These are phyloP conservation scores for Leptopilina drosophilae DNA, from an alignment of 2,888 invertebrate species.

Conservation along the genomic window DNA sequence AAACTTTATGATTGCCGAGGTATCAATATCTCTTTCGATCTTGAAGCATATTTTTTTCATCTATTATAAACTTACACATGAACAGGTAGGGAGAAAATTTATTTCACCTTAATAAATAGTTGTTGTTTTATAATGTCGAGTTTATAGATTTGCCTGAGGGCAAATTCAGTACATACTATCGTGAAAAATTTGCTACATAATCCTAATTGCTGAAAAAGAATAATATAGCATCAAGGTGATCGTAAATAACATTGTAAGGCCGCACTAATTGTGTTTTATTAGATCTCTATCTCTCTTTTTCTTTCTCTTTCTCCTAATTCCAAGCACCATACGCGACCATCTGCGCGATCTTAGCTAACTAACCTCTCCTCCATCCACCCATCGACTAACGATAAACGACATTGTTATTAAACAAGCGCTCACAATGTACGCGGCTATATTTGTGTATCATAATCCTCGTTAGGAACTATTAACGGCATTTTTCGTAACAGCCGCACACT, in stretches of 20 bases:
- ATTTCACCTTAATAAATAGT: background rate
- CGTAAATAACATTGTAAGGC: slow-evolving; percentile 69
- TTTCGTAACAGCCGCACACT: slow-evolving; percentile 9
- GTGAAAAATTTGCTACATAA: slow-evolving; percentile 29
- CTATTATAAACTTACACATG: background rate
- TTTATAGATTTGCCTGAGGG: slow-evolving; percentile 9
- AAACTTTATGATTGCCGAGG: too few species aligned
- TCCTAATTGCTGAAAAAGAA: slow-evolving; percentile 50
- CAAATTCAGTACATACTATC: slow-evolving; percentile 16
- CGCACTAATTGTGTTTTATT: slow-evolving; percentile 76
- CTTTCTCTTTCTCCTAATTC: slow-evolving; percentile 52
- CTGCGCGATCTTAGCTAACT: slow-evolving; percentile 65
- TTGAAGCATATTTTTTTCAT: background rate
- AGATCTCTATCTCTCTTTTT: slow-evolving; percentile 60
- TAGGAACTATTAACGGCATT: slow-evolving; percentile 51
- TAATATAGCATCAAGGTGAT: slow-evolving; percentile 59
- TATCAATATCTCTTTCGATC: too few species aligned
- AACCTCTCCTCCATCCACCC: slow-evolving; percentile 59
- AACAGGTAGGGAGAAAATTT: background rate
- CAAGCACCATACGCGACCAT: slow-evolving; percentile 60
- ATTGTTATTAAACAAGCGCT: slow-evolving; percentile 69
- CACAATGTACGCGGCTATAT: slow-evolving; percentile 53
- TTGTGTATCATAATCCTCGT: slow-evolving; percentile 54
- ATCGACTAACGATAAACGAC: slow-evolving; percentile 68
- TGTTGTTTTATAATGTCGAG: background rate